Base-by-base conservation (phyloP, 2,113 vertebrate species). In the Sinocyclocheilus grahami region DNA sequence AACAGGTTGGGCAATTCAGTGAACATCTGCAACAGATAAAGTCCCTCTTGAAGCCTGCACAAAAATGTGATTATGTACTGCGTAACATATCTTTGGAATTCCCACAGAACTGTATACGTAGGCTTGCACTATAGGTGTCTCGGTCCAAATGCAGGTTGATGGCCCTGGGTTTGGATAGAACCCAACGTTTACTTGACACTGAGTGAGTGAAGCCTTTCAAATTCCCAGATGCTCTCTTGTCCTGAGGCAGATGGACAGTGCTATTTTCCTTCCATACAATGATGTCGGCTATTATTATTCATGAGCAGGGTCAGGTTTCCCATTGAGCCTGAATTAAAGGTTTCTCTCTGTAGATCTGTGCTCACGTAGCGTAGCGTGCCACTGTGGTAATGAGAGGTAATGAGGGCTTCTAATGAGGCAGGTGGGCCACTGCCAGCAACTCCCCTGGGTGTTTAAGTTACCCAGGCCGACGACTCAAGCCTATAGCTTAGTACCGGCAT, bases 201-300 rank as follows among this genome's bases (percentile, higher is more conserved):
- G 82, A 75, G 82, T 51, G 84, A 85, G 86, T 75, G 71, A 77
- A 80, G 55, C 55, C 81, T 76, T 85, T 79, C 63, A 58, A 86
- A 85, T 79, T 77, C 85, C 62, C 82, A 65, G 82, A 85, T 87
- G 83, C 84, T 85, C 72, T 85, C 55, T 71, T 76, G 83, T 87
- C 76, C 87, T 13, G 78, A 65, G 90, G 90, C 93, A 94, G 93
- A 94, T 94, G 93, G 94, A 94, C 91, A 92, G 91, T 93, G 92
- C 91, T 92, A 91, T 90, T 94, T 91, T 90, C 89, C 91, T 89
- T 77, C 69, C 90, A 91, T 91, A 95, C 94, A 94, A 95, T 93
- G 93, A 94, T 94, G 92, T 93, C 90, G 93, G 93, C 92, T 92
- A 95, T 95, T 95, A 95, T 94, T 95, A 95, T 95, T 95, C 93